Conservation (phyloP, 2,888 invertebrate genomes). For the Uropetala carovei region DNA sequence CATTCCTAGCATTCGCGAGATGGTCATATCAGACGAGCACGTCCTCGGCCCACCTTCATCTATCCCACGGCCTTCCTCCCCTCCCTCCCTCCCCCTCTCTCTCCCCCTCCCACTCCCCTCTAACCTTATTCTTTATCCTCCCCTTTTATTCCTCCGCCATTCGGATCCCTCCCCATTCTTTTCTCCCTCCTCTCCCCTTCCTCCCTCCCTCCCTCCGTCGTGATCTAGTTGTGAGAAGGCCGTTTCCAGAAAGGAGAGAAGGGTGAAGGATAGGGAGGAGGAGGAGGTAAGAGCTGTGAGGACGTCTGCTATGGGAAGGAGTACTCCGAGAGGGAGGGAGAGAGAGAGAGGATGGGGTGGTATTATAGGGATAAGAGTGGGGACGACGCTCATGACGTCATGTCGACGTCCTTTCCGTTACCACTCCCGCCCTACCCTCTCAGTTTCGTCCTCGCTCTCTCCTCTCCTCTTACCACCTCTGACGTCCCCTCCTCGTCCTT, state of each 20-base stretch:
- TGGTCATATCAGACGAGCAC: not conserved
- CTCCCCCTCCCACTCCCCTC: no score
- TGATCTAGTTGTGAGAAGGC: not conserved
- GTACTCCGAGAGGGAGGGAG: no score
- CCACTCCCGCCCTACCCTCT: not conserved
- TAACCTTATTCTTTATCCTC: no score
- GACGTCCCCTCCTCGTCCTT: not conserved
- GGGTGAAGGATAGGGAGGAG: not conserved
- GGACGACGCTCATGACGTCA: not conserved
- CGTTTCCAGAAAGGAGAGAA: not conserved
- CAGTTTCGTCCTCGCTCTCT: not conserved
- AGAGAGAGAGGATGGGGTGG: no score
- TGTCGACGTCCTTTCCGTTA: not conserved
- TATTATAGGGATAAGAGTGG: not conserved
- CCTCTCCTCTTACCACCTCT: no score
- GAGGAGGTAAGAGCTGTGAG: not conserved
- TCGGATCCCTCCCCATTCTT: not conserved
- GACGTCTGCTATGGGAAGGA: no score
- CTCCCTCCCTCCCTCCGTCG: not conserved
- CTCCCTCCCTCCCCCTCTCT: no score
- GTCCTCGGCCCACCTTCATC: not conserved
- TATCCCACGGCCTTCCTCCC: not conserved
- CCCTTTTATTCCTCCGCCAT: no score
- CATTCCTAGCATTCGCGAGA: not conserved
- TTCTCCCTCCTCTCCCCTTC: not conserved